Evolutionary conservation across 2,113 vertebrate species (phyloP).

Genomic region (Xerus inauris): DNA sequence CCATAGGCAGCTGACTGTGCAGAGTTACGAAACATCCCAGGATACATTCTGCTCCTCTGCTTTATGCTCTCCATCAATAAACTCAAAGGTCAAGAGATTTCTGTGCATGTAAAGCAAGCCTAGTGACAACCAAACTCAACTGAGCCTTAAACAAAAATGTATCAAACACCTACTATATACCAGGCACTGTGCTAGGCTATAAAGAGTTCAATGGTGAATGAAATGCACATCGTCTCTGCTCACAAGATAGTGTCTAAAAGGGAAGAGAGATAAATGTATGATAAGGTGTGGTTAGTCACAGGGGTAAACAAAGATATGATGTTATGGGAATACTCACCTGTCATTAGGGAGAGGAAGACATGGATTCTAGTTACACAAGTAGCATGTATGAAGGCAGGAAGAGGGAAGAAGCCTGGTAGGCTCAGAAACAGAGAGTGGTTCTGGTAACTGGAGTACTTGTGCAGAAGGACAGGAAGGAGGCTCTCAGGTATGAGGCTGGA

Average conservation of each 20-base stretch:
- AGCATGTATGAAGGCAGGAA: too few relatives aligned
- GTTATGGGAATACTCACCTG: background rate
- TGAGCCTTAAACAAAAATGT: background rate
- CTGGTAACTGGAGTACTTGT: background rate
- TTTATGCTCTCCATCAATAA: background rate
- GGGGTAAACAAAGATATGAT: background rate
- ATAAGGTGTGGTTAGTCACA: background rate
- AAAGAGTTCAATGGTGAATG: background rate
- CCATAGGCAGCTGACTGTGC: background rate
- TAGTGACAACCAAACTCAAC: background rate
- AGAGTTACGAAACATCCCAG: background rate
- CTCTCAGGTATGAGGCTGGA: background rate
- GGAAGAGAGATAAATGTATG: background rate
- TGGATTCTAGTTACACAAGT: background rate
- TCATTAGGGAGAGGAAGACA: background rate
- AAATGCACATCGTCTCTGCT: background rate
- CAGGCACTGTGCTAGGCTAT: background rate
- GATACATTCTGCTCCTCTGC: background rate
- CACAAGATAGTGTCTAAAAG: background rate
- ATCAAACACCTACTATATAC: too few relatives aligned
- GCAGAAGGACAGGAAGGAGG: background rate
- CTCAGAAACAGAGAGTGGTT: background rate
- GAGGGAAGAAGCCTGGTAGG: background rate
- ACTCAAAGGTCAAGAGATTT: background rate
- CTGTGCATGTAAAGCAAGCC: background rate